A percentile compares a stretch with the other conserved stretches of the same genome.
These are phyloP conservation scores for Tetheella fluctuosa DNA, from an alignment of 2,888 invertebrate species.

Conservation along the genomic window DNA sequence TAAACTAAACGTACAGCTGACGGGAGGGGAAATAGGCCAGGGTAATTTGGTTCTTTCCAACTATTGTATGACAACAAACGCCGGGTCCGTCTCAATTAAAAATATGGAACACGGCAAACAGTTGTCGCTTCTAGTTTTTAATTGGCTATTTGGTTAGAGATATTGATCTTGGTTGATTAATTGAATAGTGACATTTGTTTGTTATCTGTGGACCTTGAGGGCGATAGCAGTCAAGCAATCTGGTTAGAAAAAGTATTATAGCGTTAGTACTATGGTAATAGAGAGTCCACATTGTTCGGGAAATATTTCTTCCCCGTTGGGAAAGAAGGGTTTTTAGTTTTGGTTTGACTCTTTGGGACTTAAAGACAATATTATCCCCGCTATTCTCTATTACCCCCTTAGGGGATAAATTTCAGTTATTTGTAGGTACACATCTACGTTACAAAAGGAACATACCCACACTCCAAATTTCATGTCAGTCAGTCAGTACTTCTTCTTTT, in stretches of 20 bases:
- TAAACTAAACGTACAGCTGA: slow-evolving; percentile 16
- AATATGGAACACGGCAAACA: slow-evolving; percentile 81
- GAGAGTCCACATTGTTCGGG: no score
- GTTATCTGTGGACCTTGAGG: background rate
- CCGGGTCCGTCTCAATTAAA: slow-evolving; percentile 79
- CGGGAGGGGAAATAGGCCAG: slow-evolving; percentile 39
- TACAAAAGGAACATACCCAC: no score
- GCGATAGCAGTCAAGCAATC: background rate
- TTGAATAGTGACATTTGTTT: slow-evolving; percentile 33
- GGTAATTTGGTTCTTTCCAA: slow-evolving; percentile 48
- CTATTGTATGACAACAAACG: slow-evolving; percentile 72
- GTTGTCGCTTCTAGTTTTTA: slow-evolving; percentile 75
- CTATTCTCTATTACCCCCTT: no score
- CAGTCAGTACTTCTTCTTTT: no score
- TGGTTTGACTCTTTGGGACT: no score
- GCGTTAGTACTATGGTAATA: no score
- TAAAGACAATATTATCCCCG: no score
- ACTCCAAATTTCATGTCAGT: no score
- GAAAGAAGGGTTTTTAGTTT: no score
- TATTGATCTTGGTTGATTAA: slow-evolving; percentile 62
- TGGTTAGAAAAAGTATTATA: background rate
- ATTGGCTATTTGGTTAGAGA: slow-evolving; percentile 73
- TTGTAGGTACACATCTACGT: no score
- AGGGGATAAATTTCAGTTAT: no score
- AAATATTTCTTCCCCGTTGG: no score